These are phyloP conservation scores for Dorcus parallelipipedus DNA, from an alignment of 2,888 invertebrate species.

Conservation along the genomic window DNA sequence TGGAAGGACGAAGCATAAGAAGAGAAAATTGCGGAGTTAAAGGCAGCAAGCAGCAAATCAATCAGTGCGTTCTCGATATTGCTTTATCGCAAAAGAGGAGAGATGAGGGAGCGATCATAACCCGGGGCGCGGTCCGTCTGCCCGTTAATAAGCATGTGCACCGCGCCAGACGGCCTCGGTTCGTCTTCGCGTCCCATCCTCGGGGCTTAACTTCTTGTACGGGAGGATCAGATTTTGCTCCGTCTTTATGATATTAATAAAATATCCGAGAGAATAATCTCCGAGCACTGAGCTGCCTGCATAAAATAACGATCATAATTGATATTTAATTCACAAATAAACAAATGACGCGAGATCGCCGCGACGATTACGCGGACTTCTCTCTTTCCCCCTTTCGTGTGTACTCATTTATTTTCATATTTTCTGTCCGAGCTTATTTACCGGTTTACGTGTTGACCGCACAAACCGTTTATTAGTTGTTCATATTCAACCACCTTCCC, in stretches of 20 bases:
- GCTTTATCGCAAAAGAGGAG: conserved; percentile 27
- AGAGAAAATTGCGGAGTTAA: background rate
- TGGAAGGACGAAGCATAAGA: background rate
- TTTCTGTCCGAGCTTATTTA: too few species aligned
- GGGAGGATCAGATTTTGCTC: conserved; percentile 21
- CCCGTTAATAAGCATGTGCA: conserved; percentile 31
- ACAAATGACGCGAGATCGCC: background rate
- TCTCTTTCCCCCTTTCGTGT: background rate
- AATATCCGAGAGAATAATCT: conserved; percentile 7
- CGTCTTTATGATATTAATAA: conserved; percentile 19
- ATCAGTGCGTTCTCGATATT: conserved; percentile 23
- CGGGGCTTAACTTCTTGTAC: conserved; percentile 20
- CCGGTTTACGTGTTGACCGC: too few species aligned
- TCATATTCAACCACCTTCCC: too few species aligned
- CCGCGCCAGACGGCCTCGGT: conserved; percentile 28
- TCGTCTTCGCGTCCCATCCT: conserved; percentile 14
- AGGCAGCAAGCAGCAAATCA: conserved; percentile 16
- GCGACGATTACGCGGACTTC: background rate
- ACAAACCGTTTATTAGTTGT: too few species aligned
- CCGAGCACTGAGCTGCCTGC: background rate
- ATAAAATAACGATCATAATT: conserved; percentile 1
- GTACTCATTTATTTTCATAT: too few species aligned
- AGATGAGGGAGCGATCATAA: conserved; percentile 28
- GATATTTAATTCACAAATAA: conserved; percentile 2
- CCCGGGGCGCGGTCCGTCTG: conserved; percentile 35